Evolutionary conservation across 2,113 vertebrate species (phyloP).

Genomic region (Stegostoma tigrinum): DNA sequence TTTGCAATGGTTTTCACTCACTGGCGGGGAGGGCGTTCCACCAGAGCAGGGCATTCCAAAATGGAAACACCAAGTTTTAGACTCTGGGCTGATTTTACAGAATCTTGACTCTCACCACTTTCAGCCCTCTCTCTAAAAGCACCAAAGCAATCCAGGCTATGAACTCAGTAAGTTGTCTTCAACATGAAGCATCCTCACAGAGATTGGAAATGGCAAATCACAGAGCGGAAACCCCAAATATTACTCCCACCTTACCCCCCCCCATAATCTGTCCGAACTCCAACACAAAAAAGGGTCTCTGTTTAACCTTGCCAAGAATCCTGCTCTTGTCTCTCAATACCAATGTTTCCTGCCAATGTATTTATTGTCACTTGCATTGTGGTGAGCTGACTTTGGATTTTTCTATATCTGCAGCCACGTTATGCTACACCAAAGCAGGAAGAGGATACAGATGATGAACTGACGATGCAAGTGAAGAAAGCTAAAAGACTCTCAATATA

Average conservation of each 20-base stretch:
- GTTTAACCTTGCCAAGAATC: not conserved
- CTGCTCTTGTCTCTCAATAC: not conserved
- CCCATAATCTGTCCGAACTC: not conserved
- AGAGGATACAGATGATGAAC: too few relatives aligned
- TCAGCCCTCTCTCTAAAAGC: too few relatives aligned
- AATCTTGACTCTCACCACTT: not conserved
- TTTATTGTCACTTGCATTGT: not conserved
- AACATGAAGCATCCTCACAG: too few relatives aligned
- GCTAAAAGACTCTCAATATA: not conserved
- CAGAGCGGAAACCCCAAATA: not conserved
- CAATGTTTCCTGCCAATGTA: not conserved
- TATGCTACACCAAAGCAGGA: too few relatives aligned
- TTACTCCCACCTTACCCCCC: not conserved
- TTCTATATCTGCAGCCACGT: not conserved
- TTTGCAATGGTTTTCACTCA: too few relatives aligned
- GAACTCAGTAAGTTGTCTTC: not conserved
- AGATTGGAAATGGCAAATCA: not conserved
- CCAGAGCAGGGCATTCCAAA: not conserved
- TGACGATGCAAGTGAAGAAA: not conserved
- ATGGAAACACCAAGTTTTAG: not conserved
- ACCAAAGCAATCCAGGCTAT: not conserved
- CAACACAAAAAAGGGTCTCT: not conserved
- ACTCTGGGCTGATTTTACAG: not conserved
- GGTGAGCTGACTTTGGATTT: not conserved
- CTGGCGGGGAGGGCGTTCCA: too few relatives aligned